Evolutionary conservation across 1,140 invertebrate species (phyloP).

Genomic region (Pseudomyrmex pallidus): DNA sequence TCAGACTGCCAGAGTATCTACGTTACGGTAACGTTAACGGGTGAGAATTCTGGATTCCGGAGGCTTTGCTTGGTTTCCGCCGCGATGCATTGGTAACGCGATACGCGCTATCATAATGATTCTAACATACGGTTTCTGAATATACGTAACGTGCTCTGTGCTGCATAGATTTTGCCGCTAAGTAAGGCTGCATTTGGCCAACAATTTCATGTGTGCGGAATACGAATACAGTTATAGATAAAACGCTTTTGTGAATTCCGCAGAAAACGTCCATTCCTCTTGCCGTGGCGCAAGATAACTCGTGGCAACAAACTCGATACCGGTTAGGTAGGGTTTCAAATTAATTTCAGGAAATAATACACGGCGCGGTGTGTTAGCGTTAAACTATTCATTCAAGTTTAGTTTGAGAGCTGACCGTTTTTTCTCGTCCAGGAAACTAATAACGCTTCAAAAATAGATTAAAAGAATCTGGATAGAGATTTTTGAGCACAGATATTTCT

Average conservation of each 20-base stretch:
- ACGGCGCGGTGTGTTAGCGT: neutral
- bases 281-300: neutral
- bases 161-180: slow-evolving; percentile 20
- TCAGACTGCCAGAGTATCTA: slow-evolving; percentile 15
- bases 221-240: slow-evolving; percentile 22
- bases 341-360: slow-evolving; percentile 44
- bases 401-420: neutral
- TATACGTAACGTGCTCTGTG: neutral
- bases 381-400: neutral
- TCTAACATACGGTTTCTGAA: neutral
- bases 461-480: neutral
- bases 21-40: neutral
- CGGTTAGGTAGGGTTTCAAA: slow-evolving; percentile 22
- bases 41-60: neutral
- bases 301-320: neutral
- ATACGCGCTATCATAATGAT: slow-evolving; percentile 21
- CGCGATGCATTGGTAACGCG: neutral
- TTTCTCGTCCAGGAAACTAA: neutral
- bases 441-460: neutral
- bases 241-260: slow-evolving; percentile 37
- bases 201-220: slow-evolving; percentile 21
- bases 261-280: neutral
- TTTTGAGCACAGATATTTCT: neutral
- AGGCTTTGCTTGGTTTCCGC: neutral
- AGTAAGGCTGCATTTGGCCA: neutral